Percentiles rank a stretch among this genome's conserved stretches.
phyloP scores from a whole-genome alignment of 1,140 invertebrate species.

The Vanessa atalanta region DNA sequence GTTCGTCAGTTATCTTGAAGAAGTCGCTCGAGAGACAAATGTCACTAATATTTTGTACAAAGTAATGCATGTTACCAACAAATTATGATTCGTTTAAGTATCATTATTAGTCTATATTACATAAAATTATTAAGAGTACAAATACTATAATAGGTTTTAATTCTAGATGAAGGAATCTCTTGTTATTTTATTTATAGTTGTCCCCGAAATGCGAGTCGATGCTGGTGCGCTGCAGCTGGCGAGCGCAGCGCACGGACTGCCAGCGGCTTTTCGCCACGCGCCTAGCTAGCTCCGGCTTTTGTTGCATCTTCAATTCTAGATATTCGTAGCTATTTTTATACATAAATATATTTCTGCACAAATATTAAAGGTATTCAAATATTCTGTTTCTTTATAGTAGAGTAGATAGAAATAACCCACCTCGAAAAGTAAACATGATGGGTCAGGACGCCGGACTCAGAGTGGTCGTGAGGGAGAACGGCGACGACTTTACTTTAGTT shows the following conservation, averaged over 20 bases:
- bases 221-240: conserved; percentile 52
- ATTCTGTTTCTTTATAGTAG: conserved; percentile 26
- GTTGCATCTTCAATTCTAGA: conserved; percentile 63
- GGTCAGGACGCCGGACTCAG: conserved; percentile 46
- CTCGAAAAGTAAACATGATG: conserved; percentile 27
- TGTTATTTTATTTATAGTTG: conserved; percentile 41
- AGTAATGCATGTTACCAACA: no score
- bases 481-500: conserved; percentile 42
- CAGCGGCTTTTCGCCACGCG: conserved; percentile 46
- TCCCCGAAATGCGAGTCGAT: conserved; percentile 48
- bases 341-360: neutral
- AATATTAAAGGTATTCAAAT: neutral
- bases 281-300: conserved; percentile 51
- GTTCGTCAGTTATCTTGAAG: conserved; percentile 42
- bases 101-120: no score
- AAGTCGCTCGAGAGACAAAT: conserved; percentile 41
- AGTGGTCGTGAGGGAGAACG: conserved; percentile 41
- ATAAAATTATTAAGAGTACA: no score
- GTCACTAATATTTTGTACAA: conserved; percentile 50
- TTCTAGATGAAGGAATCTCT: neutral
- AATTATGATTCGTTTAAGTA: no score
- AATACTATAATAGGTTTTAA: no score
- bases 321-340: conserved; percentile 44
- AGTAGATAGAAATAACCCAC: conserved; percentile 35
- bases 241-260: conserved; percentile 39